Evolutionary conservation across 2,888 invertebrate species (phyloP).

Genomic region (Limnephilus lunatus): DNA sequence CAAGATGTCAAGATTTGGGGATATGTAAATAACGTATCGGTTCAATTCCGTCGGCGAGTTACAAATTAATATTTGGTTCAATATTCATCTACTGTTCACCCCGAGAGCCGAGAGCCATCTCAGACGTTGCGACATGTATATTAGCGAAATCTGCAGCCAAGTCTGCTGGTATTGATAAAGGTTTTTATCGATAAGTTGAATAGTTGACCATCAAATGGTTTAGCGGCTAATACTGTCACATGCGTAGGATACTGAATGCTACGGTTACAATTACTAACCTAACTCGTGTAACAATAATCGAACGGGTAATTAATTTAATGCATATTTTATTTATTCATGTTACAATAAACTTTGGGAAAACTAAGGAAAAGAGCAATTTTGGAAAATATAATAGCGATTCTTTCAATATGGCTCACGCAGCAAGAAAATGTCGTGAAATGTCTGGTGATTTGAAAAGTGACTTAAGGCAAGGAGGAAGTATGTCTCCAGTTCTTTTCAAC

Average conservation of each 20-base stretch:
- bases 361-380: too few species aligned
- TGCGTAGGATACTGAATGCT: background rate
- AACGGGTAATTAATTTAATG: too few species aligned
- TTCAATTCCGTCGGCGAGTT: background rate
- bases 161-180: background rate
- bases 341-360: too few species aligned
- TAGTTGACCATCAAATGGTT: background rate
- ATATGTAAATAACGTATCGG: slow-evolving; percentile 31
- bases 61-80: slow-evolving; percentile 6
- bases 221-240: background rate
- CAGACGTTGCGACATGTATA: background rate
- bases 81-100: slow-evolving; percentile 2
- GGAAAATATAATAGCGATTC: too few species aligned
- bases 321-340: too few species aligned
- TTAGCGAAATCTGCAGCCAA: background rate
- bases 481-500: too few species aligned
- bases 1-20: background rate
- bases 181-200: background rate
- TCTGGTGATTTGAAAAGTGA: too few species aligned
- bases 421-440: too few species aligned
- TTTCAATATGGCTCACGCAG: too few species aligned
- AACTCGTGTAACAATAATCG: background rate
- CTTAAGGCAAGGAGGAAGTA: too few species aligned
- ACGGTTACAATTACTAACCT: background rate
- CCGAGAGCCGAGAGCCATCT: background rate